Evolutionary conservation across 2,888 invertebrate genomes (phyloP).

Genomic region (Diarsia mendica): DNA sequence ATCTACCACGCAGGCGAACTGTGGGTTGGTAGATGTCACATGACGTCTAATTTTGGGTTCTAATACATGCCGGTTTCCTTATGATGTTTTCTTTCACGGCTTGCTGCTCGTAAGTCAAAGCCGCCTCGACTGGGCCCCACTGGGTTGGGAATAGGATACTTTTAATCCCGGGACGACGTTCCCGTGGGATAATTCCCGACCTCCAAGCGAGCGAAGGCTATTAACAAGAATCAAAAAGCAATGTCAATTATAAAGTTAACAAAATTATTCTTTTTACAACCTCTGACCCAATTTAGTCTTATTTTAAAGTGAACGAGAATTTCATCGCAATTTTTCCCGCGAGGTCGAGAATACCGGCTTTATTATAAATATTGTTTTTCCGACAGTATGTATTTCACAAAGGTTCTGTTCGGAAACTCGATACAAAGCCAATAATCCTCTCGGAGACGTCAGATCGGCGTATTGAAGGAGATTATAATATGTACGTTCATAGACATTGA

Average conservation of each 20-base stretch:
- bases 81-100: too few species aligned
- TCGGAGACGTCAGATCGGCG: conserved; percentile 26
- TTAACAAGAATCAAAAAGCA: conserved; percentile 8
- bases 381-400: conserved; percentile 10
- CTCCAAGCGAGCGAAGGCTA: neutral
- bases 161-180: neutral
- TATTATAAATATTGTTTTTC: conserved; percentile 18
- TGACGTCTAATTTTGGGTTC: too few species aligned
- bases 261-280: neutral
- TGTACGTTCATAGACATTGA: neutral
- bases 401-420: conserved; percentile 23
- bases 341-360: neutral
- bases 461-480: conserved; percentile 43
- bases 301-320: conserved; percentile 21
- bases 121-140: too few species aligned
- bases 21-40: too few species aligned
- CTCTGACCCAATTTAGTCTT: conserved; percentile 23
- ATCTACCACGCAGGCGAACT: too few species aligned
- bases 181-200: neutral
- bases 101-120: too few species aligned
- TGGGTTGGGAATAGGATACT: neutral
- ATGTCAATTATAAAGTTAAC: conserved; percentile 14
- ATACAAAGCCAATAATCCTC: conserved; percentile 46
- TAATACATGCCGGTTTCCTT: too few species aligned
- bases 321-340: conserved; percentile 17